Evolutionary conservation across 2,888 invertebrate species (phyloP), one percentile per base, ranked within the genome.

Genomic region (Pseudoips prasinana): DNA sequence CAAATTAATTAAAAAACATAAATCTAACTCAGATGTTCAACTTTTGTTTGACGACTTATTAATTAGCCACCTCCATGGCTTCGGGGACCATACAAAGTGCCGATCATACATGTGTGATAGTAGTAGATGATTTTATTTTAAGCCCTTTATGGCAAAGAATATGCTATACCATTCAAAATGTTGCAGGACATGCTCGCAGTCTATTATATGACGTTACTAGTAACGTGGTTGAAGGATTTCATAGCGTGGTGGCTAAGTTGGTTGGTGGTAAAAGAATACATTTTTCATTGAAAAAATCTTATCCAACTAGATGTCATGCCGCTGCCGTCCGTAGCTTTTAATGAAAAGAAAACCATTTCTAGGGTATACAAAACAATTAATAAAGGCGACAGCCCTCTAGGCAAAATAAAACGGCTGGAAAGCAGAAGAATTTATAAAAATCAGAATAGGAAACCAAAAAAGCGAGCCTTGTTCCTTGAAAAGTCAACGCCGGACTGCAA

Each of bases 301-400:
- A 23, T 8, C 27, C 14, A 27, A 27, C 33, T 1, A 27, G 28
- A 27, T 23, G 22, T 18, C 22, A 33, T 10, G 27, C 33, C 10
- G 27, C 27, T 23, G 27, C 33, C 10, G n/a, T n/a, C n/a, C n/a
- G 33, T 33, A 27, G 10, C 6, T 10, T 27, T 33, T 33, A 27
- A 33, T 10, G 22, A 33, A 33, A 23, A 27, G 2, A 33, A 22
- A 19, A 18, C 10, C 0, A 33, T 1, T 14, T 14, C 14, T 3
- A 11, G n/a, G 18, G 10, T 33, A 23, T 23, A 33, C 1, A 33
- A 33, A 28, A 2, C 22, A 1, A 33, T 33, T n/a, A 33, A 23
- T 14, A 14, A 14, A 14, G 14, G 14, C 14, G 14, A 14, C 14
- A 14, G 14, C 5, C 14, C 14, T 3, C 14, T 3, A 14, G 14